Conservation (phyloP, 2,113 vertebrate genomes). For the Numenius arquata region DNA sequence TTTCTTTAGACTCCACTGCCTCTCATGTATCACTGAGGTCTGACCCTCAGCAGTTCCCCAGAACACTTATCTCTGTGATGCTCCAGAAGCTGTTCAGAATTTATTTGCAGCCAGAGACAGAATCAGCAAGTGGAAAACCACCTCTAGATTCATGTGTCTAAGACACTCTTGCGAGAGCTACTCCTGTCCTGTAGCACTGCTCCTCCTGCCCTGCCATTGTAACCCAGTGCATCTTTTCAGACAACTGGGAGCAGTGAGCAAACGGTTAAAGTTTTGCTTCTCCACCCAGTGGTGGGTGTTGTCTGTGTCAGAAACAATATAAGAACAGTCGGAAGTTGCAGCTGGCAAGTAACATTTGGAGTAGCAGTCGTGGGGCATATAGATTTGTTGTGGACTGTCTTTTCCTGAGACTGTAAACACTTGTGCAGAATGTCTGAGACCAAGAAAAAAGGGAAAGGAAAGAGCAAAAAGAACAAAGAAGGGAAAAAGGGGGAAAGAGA, state of each 20-base stretch:
- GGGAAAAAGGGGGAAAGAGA: constrained; percentile 74
- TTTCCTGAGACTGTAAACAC: constrained; percentile 63
- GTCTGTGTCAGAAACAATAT: constrained; percentile 71
- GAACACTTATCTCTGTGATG: not conserved
- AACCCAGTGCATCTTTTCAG: constrained; percentile 40
- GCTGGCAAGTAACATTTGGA: constrained; percentile 65
- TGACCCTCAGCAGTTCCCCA: not conserved
- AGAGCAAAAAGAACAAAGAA: constrained; percentile 78
- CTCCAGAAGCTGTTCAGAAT: not conserved
- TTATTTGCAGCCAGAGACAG: not conserved
- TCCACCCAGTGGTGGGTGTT: constrained; percentile 74
- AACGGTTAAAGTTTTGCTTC: constrained; percentile 67
- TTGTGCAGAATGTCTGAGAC: constrained; percentile 75
- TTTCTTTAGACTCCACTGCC: not conserved
- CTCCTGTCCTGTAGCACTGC: not conserved
- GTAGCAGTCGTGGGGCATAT: constrained; percentile 63
- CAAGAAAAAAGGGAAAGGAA: constrained; percentile 76
- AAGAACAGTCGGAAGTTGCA: constrained; percentile 71
- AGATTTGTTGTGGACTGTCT: constrained; percentile 57
- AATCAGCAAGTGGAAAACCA: not conserved
- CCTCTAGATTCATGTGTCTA: not conserved
- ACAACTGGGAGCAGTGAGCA: constrained; percentile 53
- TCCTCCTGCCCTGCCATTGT: not conserved
- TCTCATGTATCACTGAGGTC: not conserved
- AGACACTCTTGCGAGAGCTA: not conserved